A percentile compares a stretch with the other conserved stretches of the same genome.
These are phyloP conservation scores for Bombus superbus DNA, from an alignment of 1,140 invertebrate genomes.

Conservation along the genomic window DNA sequence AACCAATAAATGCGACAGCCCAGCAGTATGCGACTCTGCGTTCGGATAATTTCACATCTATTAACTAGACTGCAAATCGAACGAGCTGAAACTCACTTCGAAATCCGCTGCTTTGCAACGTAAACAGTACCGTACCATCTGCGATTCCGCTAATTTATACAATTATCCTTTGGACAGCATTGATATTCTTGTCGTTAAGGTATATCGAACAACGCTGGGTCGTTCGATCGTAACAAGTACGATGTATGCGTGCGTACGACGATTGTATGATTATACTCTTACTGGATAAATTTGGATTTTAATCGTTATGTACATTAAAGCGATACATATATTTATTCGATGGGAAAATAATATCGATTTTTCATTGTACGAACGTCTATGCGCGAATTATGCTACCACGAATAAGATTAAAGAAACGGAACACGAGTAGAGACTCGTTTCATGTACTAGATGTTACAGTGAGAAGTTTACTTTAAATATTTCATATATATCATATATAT, in stretches of 20 bases:
- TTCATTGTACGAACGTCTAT: not conserved
- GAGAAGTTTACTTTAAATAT: not conserved
- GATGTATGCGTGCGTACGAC: too few relatives aligned
- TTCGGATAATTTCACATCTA: slow-evolving; percentile 64
- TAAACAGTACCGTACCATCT: not conserved
- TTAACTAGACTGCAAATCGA: slow-evolving; percentile 37
- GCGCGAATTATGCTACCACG: not conserved
- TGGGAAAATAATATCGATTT: not conserved
- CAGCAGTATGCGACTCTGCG: slow-evolving; percentile 3
- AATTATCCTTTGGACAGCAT: not conserved
- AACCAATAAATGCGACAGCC: slow-evolving; percentile 53
- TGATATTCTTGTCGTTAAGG: not conserved
- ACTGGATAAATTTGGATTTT: not conserved
- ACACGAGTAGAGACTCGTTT: not conserved
- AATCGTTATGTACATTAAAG: not conserved
- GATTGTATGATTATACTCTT: too few relatives aligned
- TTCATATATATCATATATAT: too few relatives aligned
- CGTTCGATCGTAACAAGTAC: not conserved
- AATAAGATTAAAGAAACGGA: not conserved
- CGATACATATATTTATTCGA: not conserved
- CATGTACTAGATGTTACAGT: not conserved
- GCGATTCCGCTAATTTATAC: slow-evolving; percentile 12
- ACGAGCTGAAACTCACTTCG: not conserved
- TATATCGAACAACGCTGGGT: too few relatives aligned
- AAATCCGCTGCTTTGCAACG: slow-evolving; percentile 1